Percentiles rank a stretch among this genome's conserved stretches.
phyloP scores from a whole-genome alignment of 1,140 invertebrate genomes.

The Drosophila asahinai region DNA sequence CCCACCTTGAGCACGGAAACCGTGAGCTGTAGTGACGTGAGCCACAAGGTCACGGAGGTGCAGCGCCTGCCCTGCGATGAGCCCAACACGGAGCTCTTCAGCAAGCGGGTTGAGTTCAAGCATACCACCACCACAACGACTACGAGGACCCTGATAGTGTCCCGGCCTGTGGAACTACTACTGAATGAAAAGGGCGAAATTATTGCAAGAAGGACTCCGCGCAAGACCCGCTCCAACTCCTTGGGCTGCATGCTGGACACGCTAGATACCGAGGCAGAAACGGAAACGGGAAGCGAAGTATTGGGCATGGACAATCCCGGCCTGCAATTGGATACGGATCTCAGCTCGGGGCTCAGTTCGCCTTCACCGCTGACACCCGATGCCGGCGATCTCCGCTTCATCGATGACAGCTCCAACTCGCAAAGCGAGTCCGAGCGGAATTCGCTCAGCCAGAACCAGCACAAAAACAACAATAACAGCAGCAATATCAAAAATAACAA shows the following conservation, averaged over 20 bases:
- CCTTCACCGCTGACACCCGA: slow-evolving; percentile 61
- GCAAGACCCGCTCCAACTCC: slow-evolving; percentile 73
- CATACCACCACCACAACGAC: slow-evolving; percentile 70
- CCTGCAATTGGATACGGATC: slow-evolving; percentile 38
- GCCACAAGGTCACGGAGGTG: slow-evolving; percentile 50
- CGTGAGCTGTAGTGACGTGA: slow-evolving; percentile 53
- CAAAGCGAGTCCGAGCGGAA: slow-evolving; percentile 78
- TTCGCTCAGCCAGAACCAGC: slow-evolving; percentile 41
- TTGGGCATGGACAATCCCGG: slow-evolving; percentile 41
- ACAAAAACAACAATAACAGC: slow-evolving; percentile 33
- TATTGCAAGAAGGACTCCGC: slow-evolving; percentile 53
- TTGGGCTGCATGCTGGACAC: slow-evolving; percentile 74
- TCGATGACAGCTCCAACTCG: slow-evolving; percentile 79
- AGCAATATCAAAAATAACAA: slow-evolving; percentile 43
- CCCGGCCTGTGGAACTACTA: slow-evolving; percentile 74
- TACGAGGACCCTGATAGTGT: slow-evolving; percentile 66
- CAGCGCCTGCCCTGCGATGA: slow-evolving; percentile 56
- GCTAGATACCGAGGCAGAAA: slow-evolving; percentile 13
- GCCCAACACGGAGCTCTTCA: slow-evolving; percentile 38
- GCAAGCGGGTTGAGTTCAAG: slow-evolving; percentile 58
- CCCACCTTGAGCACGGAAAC: slow-evolving; percentile 64
- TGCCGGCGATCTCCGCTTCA: slow-evolving; percentile 71
- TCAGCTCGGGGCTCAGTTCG: slow-evolving; percentile 48
- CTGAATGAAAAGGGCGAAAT: slow-evolving; percentile 76
- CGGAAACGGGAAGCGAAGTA: not conserved